These are phyloP conservation scores for Eueides isabella DNA, from an alignment of 1,140 invertebrate species.

Conservation along the genomic window DNA sequence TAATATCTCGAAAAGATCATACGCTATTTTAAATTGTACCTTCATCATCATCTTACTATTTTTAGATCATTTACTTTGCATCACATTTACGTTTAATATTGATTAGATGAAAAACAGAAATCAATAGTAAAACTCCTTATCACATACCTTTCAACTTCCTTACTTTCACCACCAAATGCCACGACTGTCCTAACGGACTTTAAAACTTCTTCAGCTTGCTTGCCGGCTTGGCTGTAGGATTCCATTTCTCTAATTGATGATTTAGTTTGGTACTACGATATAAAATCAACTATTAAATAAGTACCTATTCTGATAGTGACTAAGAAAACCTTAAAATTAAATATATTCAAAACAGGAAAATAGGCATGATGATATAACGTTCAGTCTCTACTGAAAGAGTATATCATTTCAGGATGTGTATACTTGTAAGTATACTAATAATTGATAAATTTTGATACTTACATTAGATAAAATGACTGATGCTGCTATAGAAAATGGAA, in stretches of 20 bases:
- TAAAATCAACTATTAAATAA: neutral
- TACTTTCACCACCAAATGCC: constrained; percentile 90
- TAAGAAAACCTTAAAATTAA: too few species aligned
- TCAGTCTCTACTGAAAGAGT: too few species aligned
- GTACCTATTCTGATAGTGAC: too few species aligned
- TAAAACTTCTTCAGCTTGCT: constrained; percentile 91
- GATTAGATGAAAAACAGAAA: too few species aligned
- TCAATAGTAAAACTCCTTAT: neutral
- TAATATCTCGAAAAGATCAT: neutral
- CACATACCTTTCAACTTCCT: constrained; percentile 86
- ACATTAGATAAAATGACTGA: constrained; percentile 72
- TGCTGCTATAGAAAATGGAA: constrained; percentile 72
- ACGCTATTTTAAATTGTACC: too few species aligned
- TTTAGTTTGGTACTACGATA: constrained; percentile 83
- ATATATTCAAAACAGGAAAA: too few species aligned
- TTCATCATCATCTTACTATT: too few species aligned
- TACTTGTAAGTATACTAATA: neutral
- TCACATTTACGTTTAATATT: too few species aligned
- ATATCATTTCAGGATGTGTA: too few species aligned
- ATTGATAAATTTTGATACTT: constrained; percentile 35
- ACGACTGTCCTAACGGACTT: constrained; percentile 90
- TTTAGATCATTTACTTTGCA: too few species aligned
- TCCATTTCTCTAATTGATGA: constrained; percentile 87
- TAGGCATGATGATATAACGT: too few species aligned
- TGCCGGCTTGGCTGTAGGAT: constrained; percentile 90